phyloP scores from a whole-genome alignment of 2,113 vertebrate genomes.

The Halcyon senegalensis region DNA sequence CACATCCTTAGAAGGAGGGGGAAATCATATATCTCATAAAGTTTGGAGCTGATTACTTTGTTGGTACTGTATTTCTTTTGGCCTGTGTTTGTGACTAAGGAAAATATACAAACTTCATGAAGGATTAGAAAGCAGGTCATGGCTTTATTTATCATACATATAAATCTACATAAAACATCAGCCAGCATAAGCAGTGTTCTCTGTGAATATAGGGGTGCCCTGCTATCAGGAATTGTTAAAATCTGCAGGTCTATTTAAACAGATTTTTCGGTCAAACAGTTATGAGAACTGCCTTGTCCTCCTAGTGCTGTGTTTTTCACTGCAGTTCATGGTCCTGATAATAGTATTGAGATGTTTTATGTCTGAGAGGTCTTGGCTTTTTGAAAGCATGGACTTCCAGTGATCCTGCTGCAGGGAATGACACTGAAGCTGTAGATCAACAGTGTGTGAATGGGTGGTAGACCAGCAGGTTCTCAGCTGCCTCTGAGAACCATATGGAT shows the following conservation, averaged over 20 bases:
- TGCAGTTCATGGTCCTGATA: not conserved
- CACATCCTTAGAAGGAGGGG: not conserved
- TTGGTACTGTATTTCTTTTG: not conserved
- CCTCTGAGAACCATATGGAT: not conserved
- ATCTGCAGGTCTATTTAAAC: not conserved
- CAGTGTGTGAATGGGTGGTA: fast-evolving
- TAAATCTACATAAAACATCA: not conserved
- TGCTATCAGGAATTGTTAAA: not conserved
- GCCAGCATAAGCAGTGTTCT: not conserved
- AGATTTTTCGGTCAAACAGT: not conserved
- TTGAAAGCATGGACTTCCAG: not conserved
- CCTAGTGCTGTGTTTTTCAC: not conserved
- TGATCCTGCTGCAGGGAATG: not conserved
- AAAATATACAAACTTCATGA: not conserved
- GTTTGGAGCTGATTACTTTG: not conserved
- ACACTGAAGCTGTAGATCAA: not conserved
- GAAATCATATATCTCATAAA: not conserved
- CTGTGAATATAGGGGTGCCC: not conserved
- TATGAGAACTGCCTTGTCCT: not conserved
- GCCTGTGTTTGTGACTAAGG: not conserved
- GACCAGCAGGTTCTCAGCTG: not conserved
- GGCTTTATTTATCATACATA: not conserved
- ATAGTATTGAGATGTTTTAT: not conserved
- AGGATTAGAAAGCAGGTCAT: not conserved
- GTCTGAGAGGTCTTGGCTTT: not conserved